Percentiles rank a stretch among this genome's conserved stretches.
phyloP scores from a whole-genome alignment of 2,888 invertebrate genomes.

The Eupithecia insigniata region DNA sequence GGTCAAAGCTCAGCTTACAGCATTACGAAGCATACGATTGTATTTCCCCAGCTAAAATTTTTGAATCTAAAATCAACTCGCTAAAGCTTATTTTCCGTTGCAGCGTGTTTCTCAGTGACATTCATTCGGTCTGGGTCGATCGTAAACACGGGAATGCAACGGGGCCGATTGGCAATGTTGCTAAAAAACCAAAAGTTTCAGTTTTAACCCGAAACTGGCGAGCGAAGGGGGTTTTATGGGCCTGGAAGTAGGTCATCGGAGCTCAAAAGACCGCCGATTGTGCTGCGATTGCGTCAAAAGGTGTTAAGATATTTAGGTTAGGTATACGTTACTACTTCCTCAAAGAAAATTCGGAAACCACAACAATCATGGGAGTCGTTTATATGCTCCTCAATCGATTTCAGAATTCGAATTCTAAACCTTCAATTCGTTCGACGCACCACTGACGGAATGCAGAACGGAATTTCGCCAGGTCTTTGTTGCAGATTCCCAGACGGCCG shows the following conservation, averaged over 20 bases:
- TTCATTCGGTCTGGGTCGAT: slow-evolving; percentile 10
- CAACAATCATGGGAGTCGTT: slow-evolving; percentile 22
- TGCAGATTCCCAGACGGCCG: slow-evolving; percentile 82
- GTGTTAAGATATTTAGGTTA: slow-evolving; percentile 1
- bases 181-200: slow-evolving; percentile 70
- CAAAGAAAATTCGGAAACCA: neutral
- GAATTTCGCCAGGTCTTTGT: slow-evolving; percentile 79
- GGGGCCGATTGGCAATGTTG: slow-evolving; percentile 58
- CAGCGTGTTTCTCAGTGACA: neutral
- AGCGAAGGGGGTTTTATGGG: slow-evolving; percentile 75
- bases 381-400: slow-evolving; percentile 55
- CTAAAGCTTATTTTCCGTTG: slow-evolving; percentile 15
- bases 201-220: slow-evolving; percentile 64
- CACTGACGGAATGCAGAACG: slow-evolving; percentile 78
- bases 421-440: slow-evolving; percentile 50
- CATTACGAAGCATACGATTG: neutral
- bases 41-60: neutral
- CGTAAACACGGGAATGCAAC: slow-evolving; percentile 72
- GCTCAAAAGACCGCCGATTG: slow-evolving; percentile 50
- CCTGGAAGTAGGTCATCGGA: slow-evolving; percentile 73
- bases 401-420: slow-evolving; percentile 63
- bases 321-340: neutral
- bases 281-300: slow-evolving; percentile 42
- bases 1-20: slow-evolving; percentile 1
- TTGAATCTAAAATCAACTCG: slow-evolving; percentile 7